Conservation (phyloP, 37 sponge, comb jelly and placozoan genomes). For the Lycopodina hypogea region DNA sequence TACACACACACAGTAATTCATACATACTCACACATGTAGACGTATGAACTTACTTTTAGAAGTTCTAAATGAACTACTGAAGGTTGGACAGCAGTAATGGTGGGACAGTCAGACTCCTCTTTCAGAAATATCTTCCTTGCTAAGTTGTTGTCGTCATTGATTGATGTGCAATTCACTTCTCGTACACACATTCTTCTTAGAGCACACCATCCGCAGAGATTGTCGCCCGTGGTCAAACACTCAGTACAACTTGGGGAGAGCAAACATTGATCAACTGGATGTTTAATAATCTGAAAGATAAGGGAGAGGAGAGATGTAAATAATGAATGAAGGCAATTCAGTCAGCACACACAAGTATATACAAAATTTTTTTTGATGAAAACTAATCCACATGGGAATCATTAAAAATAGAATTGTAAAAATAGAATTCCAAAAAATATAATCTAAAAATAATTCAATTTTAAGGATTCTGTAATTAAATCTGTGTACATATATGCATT, state of each 20-base stretch:
- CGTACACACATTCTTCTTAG: conserved; percentile 45
- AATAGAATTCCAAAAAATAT: no score
- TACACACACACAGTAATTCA: background rate
- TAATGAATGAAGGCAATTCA: conserved; percentile 26
- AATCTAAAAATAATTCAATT: no score
- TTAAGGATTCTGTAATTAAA: no score
- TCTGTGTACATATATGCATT: no score
- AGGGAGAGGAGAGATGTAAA: conserved; percentile 31
- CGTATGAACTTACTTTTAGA: background rate
- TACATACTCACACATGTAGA: background rate
- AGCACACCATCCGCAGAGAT: conserved; percentile 92
- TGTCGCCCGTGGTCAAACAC: conserved; percentile 65
- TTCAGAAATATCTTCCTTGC: background rate
- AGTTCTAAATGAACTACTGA: background rate
- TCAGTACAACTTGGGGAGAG: conserved; percentile 48
- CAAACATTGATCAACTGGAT: conserved; percentile 70
- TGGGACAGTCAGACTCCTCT: background rate
- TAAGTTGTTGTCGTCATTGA: background rate
- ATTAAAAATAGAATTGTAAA: no score
- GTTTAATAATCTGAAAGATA: conserved; percentile 44
- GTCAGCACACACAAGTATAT: no score
- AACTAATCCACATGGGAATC: no score
- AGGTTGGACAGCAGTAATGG: background rate
- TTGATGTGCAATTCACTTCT: background rate
- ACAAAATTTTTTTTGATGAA: no score